Evolutionary conservation across 2,797 vertebrate species (phyloP), one percentile per base, ranked within the genome.

Genomic region (Emys orbicularis): DNA sequence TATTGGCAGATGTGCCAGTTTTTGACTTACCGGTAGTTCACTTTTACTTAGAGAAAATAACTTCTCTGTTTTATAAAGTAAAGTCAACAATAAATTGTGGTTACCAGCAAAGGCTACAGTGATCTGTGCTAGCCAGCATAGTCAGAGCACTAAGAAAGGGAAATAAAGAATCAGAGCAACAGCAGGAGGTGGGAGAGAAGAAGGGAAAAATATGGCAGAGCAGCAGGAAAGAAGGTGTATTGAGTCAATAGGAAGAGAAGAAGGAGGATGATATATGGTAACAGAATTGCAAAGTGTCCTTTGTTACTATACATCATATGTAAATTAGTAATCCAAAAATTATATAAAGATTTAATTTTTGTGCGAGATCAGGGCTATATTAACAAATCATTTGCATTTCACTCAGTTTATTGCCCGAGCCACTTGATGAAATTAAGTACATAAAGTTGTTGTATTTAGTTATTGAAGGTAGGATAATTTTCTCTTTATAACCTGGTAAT

Each of bases 131-230:
- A 82, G 68, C 68, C 85, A 49, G 44, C 74, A 77, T 79, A 0
- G 47, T 53, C 25, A 0, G 37, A 15, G 5, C 19, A 1, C 0
- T 0, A 37, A 79, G 44, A 41, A 47, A 59, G 7, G 76, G 59
- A 12, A 79, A n/a, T 8, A 2, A 65, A 41, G 16, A 44, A 59
- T 25, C 31, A 12, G 52, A 18, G 25, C 29, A 5, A 15, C 53
- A 68, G 76, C n/a, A 0, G 2, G 50, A n/a, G 15, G 81, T 6
- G 88, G 52, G 84, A 31, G 74, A 77, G 44, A 77, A 76, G 74
- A 49, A 77, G 74, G 44, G 74, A 49, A 44, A 77, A 77, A 49
- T 49, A 77, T 49, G 74, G 44, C 44, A 47, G 25, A 77, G 44
- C 74, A 77, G 74, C 74, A 77, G 74, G 74, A 15, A 77, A 77